These are phyloP conservation scores for Phanerotoma sp. DNA, from an alignment of 2,888 invertebrate genomes.

Conservation along the genomic window DNA sequence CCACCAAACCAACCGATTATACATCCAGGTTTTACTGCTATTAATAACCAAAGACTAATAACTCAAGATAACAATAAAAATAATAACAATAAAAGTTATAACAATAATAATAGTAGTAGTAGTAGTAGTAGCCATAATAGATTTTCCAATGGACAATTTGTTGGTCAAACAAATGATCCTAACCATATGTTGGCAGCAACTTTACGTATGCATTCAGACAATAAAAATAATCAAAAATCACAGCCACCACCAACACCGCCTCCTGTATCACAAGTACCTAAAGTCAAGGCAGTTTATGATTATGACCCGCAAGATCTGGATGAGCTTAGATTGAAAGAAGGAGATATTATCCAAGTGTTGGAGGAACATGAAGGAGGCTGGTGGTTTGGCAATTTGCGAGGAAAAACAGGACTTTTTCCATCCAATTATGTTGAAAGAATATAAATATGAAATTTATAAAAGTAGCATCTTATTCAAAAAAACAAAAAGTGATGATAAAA, in stretches of 20 bases:
- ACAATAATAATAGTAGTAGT: background rate
- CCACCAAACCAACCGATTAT: constrained; percentile 57
- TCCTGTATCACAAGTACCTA: constrained; percentile 46
- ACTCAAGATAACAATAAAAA: constrained; percentile 19
- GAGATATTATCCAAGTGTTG: constrained; percentile 64
- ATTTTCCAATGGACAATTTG: background rate
- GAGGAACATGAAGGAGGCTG: constrained; percentile 68
- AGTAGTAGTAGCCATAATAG: background rate
- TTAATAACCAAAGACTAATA: constrained; percentile 37
- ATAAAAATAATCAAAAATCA: constrained; percentile 49
- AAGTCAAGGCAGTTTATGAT: constrained; percentile 62
- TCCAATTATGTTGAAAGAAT: constrained; percentile 65
- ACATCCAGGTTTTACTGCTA: constrained; percentile 44
- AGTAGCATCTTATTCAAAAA: background rate
- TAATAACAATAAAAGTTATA: constrained; percentile 23
- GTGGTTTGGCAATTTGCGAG: constrained; percentile 65
- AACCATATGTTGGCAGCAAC: constrained; percentile 8
- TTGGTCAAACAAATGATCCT: constrained; percentile 5
- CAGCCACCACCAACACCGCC: constrained; percentile 53
- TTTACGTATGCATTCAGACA: constrained; percentile 15
- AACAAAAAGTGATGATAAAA: background rate
- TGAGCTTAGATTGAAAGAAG: constrained; percentile 64
- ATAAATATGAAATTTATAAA: constrained; percentile 28
- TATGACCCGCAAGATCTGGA: constrained; percentile 69
- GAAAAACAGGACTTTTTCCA: constrained; percentile 66